Conservation (phyloP, 2,888 invertebrate species). For the Parascotia fuliginaria region DNA sequence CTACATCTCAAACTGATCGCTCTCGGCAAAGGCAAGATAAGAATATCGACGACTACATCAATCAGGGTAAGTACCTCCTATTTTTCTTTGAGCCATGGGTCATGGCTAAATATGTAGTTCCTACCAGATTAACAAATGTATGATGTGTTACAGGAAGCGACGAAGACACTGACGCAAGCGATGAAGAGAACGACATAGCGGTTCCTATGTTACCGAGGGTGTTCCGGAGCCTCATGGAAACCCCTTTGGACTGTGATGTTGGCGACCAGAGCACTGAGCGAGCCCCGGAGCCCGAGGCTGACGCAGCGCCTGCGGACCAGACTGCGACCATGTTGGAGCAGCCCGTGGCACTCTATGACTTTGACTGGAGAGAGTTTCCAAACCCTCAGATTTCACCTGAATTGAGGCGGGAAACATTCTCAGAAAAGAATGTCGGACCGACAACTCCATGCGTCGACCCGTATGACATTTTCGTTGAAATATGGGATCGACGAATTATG, state of each 20-base stretch:
- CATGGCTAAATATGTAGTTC: neutral
- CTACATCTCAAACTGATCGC: too few relatives aligned
- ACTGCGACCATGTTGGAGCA: neutral
- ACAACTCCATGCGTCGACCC: neutral
- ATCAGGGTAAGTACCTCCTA: neutral
- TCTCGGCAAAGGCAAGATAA: too few relatives aligned
- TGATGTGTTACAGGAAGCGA: neutral
- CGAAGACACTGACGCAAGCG: neutral
- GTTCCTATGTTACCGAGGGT: neutral
- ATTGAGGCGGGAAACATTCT: too few relatives aligned
- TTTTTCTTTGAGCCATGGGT: neutral
- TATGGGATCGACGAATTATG: too few relatives aligned
- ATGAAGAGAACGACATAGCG: neutral
- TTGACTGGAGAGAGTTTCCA: neutral
- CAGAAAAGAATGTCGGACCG: neutral
- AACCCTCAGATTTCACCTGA: neutral
- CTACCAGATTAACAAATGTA: neutral
- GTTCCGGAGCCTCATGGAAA: neutral
- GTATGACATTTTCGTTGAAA: too few relatives aligned
- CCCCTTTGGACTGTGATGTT: neutral
- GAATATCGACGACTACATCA: too few relatives aligned
- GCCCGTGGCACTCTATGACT: neutral
- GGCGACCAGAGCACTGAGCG: too few relatives aligned
- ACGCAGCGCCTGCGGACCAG: neutral
- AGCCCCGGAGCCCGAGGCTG: too few relatives aligned